Conservation (phyloP, 2,797 vertebrate species). For the Pseudochirops cupreus region DNA sequence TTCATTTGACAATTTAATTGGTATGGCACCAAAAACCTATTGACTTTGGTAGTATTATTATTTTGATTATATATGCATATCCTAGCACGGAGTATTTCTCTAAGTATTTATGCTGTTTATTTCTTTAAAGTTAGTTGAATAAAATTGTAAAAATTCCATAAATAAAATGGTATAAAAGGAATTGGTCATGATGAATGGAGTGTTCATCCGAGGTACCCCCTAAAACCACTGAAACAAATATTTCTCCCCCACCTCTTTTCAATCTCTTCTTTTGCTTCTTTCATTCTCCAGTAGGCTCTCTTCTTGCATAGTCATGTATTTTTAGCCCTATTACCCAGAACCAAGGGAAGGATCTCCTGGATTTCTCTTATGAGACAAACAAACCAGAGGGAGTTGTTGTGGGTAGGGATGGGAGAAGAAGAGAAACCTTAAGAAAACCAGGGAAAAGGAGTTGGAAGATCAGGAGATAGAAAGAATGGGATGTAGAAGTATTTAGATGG, state of each 20-base stretch:
- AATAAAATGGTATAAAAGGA: neutral
- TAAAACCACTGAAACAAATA: neutral
- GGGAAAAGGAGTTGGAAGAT: neutral
- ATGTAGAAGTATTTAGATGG: constrained; percentile 7
- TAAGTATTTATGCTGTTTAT: neutral
- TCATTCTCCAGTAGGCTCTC: neutral
- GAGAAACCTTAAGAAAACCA: neutral
- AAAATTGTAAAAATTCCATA: neutral
- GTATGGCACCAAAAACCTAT: neutral
- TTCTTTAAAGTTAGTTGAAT: neutral
- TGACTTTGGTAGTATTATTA: neutral
- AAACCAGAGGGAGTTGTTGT: neutral
- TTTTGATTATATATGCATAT: neutral
- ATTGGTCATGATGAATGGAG: neutral
- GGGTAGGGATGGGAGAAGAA: neutral
- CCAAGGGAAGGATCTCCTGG: neutral
- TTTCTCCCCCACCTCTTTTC: neutral
- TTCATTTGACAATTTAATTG: neutral
- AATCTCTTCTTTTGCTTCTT: neutral
- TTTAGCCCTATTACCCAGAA: neutral
- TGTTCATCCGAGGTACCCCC: neutral
- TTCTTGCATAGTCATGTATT: neutral
- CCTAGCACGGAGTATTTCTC: neutral
- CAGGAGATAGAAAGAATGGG: constrained; percentile 16
- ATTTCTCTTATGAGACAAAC: neutral